Evolutionary conservation across 2,113 vertebrate genomes (phyloP).

Genomic region (Plecturocebus donacophilus): DNA sequence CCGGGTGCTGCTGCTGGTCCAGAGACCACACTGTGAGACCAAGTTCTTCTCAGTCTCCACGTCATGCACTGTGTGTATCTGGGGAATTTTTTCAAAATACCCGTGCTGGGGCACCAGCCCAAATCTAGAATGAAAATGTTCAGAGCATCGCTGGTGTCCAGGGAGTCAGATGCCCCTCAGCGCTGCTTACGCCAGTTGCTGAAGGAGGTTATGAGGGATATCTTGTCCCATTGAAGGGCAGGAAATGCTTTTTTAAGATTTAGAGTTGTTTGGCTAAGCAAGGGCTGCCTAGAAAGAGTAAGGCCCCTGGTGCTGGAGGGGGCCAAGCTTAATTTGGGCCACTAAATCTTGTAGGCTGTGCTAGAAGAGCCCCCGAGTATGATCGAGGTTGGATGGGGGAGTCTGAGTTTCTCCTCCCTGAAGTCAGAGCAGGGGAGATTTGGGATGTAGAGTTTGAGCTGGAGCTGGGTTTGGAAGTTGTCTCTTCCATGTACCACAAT

Average conservation of each 20-base stretch:
- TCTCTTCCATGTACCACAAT: not conserved
- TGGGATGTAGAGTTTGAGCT: not conserved
- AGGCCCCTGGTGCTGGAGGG: not conserved
- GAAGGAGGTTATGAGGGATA: not conserved
- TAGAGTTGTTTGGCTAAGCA: not conserved
- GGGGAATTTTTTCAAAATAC: no score
- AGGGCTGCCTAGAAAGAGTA: not conserved
- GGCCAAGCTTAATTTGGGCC: not conserved
- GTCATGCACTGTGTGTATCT: no score
- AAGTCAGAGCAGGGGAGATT: not conserved
- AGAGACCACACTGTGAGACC: no score
- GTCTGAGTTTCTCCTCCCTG: not conserved
- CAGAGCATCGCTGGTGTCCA: no score
- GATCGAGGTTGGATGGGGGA: not conserved
- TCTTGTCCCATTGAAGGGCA: rapidly evolving
- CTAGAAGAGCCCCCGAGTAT: not conserved
- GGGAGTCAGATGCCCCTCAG: no score
- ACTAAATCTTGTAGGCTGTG: not conserved
- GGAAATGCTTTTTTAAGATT: not conserved
- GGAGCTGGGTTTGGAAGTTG: not conserved
- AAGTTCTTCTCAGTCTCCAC: no score
- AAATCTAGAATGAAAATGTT: no score
- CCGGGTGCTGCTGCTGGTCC: not conserved
- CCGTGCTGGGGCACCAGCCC: no score
- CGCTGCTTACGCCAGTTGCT: no score